Conservation (phyloP, 2,113 vertebrate genomes). For the Nothobranchius kuhntae region DNA sequence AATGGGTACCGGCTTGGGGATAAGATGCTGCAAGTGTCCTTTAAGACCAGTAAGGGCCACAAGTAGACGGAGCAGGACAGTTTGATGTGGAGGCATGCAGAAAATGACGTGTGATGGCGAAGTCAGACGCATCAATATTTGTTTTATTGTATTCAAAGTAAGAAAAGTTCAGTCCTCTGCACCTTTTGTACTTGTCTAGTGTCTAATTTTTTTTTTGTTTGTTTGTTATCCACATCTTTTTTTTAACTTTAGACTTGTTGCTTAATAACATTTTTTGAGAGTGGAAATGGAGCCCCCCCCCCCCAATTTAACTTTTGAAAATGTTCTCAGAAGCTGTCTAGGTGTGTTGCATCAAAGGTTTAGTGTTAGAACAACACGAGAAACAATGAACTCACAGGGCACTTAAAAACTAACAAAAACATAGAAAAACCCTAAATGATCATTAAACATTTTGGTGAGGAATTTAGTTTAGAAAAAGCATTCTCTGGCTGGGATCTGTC, state of each 20-base stretch:
- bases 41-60: conserved; percentile 99
- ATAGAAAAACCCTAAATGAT: background rate
- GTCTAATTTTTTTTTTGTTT: conserved; percentile 59
- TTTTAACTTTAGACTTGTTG: conserved; percentile 82
- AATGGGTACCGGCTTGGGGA: conserved; percentile 98
- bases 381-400: conserved; percentile 13
- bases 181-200: conserved; percentile 87
- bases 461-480: background rate
- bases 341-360: conserved; percentile 60
- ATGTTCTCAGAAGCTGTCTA: conserved; percentile 65
- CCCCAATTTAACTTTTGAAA: conserved; percentile 80
- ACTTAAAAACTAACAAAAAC: conserved; percentile 5
- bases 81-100: conserved; percentile 41
- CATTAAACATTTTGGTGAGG: conserved; percentile 15
- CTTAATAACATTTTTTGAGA: conserved; percentile 80
- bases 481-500: conserved; percentile 29
- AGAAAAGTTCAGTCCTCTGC: conserved; percentile 85
- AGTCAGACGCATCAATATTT: conserved; percentile 58
- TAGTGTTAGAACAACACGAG: conserved; percentile 22
- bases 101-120: conserved; percentile 26
- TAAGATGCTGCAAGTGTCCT: conserved; percentile 99
- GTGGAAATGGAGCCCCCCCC: conserved; percentile 70
- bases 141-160: conserved; percentile 80
- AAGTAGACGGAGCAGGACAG: conserved; percentile 81
- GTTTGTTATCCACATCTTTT: conserved; percentile 52